phyloP scores from a whole-genome alignment of 2,888 invertebrate genomes.

The Vannuccia rotundouncinata region DNA sequence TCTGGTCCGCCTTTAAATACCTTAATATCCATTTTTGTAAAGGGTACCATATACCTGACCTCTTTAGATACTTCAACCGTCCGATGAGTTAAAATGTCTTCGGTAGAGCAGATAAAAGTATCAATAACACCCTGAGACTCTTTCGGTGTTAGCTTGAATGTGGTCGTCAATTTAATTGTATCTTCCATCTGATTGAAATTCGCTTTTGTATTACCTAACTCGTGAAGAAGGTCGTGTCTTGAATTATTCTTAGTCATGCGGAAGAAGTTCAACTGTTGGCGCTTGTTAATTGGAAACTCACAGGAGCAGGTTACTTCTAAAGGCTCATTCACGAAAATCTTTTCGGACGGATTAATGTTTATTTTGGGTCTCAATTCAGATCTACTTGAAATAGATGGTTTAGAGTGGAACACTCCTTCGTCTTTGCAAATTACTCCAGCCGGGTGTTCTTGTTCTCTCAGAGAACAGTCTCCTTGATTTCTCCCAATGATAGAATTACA shows the following conservation, averaged over 20 bases:
- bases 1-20: neutral
- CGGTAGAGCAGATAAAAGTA: neutral
- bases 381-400: neutral
- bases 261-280: neutral
- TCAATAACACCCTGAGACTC: neutral
- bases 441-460: neutral
- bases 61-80: neutral
- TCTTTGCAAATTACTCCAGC: neutral
- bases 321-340: neutral
- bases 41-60: neutral
- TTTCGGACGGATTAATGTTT: neutral
- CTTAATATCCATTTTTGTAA: neutral
- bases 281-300: neutral
- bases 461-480: neutral
- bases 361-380: neutral
- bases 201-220: neutral
- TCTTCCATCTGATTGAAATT: neutral
- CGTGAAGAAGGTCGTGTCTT: neutral
- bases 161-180: neutral
- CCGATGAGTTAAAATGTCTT: neutral
- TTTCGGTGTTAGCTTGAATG: neutral
- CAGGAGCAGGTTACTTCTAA: neutral
- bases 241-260: neutral
- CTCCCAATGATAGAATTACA: neutral
- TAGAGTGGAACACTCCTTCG: neutral